A percentile compares a stretch with the other conserved stretches of the same genome.
Evolutionary conservation across 2,888 invertebrate genomes (phyloP).

Genomic region (Drosophila pseudotalamancana): DNA sequence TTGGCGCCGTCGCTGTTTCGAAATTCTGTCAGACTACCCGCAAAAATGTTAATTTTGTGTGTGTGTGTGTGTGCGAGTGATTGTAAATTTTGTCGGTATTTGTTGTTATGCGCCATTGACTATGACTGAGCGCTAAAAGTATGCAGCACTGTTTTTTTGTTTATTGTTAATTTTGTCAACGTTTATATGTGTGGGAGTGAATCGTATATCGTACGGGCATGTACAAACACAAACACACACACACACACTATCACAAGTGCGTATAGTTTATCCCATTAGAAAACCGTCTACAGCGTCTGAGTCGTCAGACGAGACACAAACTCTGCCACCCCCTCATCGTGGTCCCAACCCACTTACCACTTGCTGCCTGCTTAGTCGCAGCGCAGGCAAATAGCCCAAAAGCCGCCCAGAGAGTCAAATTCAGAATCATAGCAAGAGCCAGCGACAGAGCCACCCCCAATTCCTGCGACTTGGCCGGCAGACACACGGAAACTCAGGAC

Average conservation of each 20-base stretch:
- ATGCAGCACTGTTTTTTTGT: constrained; percentile 27
- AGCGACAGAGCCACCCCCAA: constrained; percentile 57
- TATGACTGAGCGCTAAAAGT: constrained; percentile 13
- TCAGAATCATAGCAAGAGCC: too few relatives aligned
- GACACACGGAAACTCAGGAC: constrained; percentile 1
- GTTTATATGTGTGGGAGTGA: constrained; percentile 7
- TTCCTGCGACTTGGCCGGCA: constrained; percentile 1
- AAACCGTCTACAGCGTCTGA: constrained; percentile 61
- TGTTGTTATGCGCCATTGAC: constrained; percentile 18
- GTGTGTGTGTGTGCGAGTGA: constrained; percentile 13
- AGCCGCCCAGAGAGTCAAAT: constrained; percentile 36
- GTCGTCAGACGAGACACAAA: constrained; percentile 61
- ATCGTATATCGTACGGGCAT: constrained; percentile 19
- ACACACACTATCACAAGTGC: not conserved
- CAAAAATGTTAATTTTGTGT: constrained; percentile 27
- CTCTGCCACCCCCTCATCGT: constrained; percentile 7
- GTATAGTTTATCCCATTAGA: constrained; percentile 67
- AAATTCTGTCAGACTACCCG: constrained; percentile 37
- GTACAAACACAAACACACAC: constrained; percentile 9
- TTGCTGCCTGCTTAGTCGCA: constrained; percentile 15
- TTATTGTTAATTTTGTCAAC: not conserved
- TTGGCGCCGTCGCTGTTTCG: constrained; percentile 60
- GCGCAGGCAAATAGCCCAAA: constrained; percentile 60
- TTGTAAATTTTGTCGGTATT: constrained; percentile 29
- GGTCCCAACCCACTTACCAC: constrained; percentile 4